Base-by-base conservation (phyloP, 2,113 vertebrate species). In the Aythya baeri region DNA sequence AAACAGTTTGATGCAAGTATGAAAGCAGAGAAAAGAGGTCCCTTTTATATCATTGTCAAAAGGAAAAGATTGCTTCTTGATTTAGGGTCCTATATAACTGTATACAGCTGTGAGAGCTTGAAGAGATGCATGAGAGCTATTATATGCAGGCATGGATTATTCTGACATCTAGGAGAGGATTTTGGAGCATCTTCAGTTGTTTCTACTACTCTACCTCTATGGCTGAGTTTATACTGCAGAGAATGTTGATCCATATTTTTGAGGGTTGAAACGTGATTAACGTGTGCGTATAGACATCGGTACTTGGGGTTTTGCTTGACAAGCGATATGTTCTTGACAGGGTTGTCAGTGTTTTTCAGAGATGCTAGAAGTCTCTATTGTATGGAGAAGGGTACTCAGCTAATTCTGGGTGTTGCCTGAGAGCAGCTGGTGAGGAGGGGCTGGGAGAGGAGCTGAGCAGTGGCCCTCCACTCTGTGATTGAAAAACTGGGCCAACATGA, bases 21-120 rank as follows among this genome's bases (percentile, higher is more conserved):
- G 41, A 29, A 80, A 91, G 46, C 74, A 50, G 61, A 72, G n/a
- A 68, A 81, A 71, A 41, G 44, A 32, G n/a, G 9, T 59, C 50
- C 44, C 84, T 96, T 95, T 67, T 75, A 41, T 34, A 41, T 68
- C 25, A 61, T 54, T 94, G 88, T 94, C 81, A 94, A 68, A 94
- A 89, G 36, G 34, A 38, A 67, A 95, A 94, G 80, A 87, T 88
- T 93, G 55, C 70, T 96, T 96, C 93, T 93, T 95, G 85, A 91
- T 95, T 91, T 91, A 94, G 65, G 34, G 77, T 41, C 25, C 32
- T 82, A 72, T 83, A 94, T 92, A 91, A 74, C 44, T 3, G 5
- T n/a, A 29, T 2, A 54, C 4, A 52, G 32, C 11, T 92, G 68
- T 72, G 65, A 85, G 13, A 62, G 27, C 54, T 88, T 62, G 38